Evolutionary conservation across 2,888 invertebrate species (phyloP), one percentile per base, ranked within the genome.

Genomic region (Sphinx pinastri): DNA sequence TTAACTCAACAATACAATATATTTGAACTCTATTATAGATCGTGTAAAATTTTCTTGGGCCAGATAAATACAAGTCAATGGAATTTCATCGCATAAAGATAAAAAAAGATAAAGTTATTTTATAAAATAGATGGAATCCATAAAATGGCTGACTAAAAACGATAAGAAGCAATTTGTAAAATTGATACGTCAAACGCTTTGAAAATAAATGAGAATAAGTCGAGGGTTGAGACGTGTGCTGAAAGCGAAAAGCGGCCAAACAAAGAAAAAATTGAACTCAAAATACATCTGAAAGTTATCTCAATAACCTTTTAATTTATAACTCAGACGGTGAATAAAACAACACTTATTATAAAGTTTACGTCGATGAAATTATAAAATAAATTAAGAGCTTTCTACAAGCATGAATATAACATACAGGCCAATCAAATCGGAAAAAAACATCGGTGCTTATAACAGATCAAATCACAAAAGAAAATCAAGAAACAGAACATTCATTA

Each of bases 121-220:
- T 11, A 49, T 47, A 63, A 63, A 47, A 63, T 63, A 19, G 47
- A 63, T 57, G 13, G 57, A 63, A 47, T 60, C 16, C 19, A 63
- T 12, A 58, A 58, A 31, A 58, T 38, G 31, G 58, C 58, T 49
- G 47, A 63, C 47, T 49, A 19, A 13, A 63, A 63, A 63, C 19
- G 63, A 63, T 63, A 63, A 63, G 49, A 47, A 63, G 49, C 49
- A 63, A 60, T 63, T 49, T 49, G 49, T 49, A 63, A 63, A 63
- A 63, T 49, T 49, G 63, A 63, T 63, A 49, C 63, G 63, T 49
- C 19, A 63, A 63, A 19, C 63, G 49, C 49, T 60, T 16, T 63
- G 63, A 63, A 63, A 49, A 47, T 47, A 63, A 63, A 63, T 49
- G 63, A 63, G 63, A 63, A 49, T 49, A 49, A 47, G 19, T 58